Percentiles rank a stretch among this genome's conserved stretches.
Evolutionary conservation across 2,797 vertebrate genomes (phyloP).

Genomic region (Agapornis canus): DNA sequence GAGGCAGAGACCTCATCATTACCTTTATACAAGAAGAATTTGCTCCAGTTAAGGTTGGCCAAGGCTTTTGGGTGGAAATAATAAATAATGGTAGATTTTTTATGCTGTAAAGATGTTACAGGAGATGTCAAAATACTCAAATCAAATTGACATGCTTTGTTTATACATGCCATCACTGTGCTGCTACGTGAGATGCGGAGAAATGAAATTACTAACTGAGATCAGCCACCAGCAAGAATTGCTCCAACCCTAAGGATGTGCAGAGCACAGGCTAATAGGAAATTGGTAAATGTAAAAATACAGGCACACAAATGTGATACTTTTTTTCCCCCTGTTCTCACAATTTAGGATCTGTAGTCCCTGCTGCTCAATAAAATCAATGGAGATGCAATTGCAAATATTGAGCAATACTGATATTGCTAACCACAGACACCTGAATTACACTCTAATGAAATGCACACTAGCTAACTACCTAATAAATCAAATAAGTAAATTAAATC

Average conservation of each 20-base stretch:
- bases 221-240: background rate
- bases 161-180: background rate
- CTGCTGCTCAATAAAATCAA: background rate
- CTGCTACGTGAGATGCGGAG: background rate
- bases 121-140: background rate
- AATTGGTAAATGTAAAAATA: background rate
- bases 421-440: background rate
- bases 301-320: background rate
- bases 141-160: background rate
- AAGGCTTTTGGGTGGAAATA: background rate
- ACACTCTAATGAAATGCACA: background rate
- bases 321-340: accelerated
- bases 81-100: background rate
- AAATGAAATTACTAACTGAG: background rate
- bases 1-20: background rate
- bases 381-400: background rate
- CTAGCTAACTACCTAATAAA: background rate
- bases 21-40: background rate
- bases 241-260: background rate
- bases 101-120: background rate
- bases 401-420: background rate
- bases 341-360: background rate
- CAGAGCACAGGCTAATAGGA: background rate
- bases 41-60: background rate
- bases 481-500: background rate